phyloP scores from a whole-genome alignment of 2,113 vertebrate species.

The Dasyornis broadbenti region DNA sequence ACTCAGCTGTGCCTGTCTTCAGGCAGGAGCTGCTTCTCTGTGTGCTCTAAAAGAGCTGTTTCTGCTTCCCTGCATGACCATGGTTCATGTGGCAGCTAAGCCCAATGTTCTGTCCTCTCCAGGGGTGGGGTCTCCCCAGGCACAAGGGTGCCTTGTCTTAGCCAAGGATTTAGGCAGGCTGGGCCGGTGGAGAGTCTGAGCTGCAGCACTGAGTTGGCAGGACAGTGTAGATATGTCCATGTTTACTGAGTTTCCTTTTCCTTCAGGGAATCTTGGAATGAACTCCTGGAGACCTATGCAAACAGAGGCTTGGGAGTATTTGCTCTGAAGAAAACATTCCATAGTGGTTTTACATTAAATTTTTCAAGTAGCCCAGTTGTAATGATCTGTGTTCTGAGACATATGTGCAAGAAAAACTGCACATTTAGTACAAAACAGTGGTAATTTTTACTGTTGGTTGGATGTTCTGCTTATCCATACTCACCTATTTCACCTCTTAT shows the following conservation, averaged over 20 bases:
- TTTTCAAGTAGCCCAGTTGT: background rate
- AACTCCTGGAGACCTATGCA: background rate
- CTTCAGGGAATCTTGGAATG: background rate
- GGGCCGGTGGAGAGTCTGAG: background rate
- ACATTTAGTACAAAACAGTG: background rate
- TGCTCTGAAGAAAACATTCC: background rate
- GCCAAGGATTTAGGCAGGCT: background rate
- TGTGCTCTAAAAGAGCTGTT: background rate
- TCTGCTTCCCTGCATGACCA: background rate
- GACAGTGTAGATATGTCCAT: background rate
- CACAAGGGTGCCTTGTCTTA: constrained; percentile 17
- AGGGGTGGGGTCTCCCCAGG: background rate
- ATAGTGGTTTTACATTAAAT: background rate
- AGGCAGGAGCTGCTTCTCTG: background rate
- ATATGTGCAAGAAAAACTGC: background rate
- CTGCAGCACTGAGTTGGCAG: background rate
- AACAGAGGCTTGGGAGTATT: background rate
- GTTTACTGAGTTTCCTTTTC: background rate
- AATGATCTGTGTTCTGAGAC: background rate
- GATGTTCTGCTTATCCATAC: background rate
- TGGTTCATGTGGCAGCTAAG: background rate
- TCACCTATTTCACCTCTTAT: background rate
- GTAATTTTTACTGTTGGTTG: background rate
- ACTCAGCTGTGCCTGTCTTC: background rate
- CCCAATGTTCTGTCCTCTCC: background rate